Evolutionary conservation across 2,113 vertebrate species (phyloP), one percentile per base, ranked within the genome.

Genomic region (Microcebus ravelobensis): DNA sequence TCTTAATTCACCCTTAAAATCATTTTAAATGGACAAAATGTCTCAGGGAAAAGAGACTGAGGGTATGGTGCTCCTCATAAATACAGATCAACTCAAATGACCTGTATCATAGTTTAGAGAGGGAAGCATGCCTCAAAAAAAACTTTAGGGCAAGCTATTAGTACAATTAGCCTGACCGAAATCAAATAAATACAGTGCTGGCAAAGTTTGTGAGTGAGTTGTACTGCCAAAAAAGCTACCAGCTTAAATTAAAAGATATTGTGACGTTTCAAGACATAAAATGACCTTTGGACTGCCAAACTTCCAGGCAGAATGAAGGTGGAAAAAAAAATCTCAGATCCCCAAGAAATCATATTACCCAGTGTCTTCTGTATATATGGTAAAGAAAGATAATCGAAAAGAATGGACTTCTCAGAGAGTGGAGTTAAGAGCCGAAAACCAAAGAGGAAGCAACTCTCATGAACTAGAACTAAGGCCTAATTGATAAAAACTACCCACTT

Each of bases 1-100:
- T 6, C 11, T 76, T 94, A 87, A 81, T 74, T 70, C 4, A 80
- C 6, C 31, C 39, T 50, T 65, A 45, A 90, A 73, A 80, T 89
- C 10, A 9, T 87, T 79, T 42, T 29, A n/a, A 17, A 65, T 52
- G 9, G 10, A 42, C 6, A 96, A 92, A 87, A 74, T 15, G 4
- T 65, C 17, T 91, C 61, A 77, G 61, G 29, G 14, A 59, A 63
- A 79, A 81, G 21, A 95, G 4, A 70, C 15, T 45, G 23, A 63
- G 15, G 6, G 0, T 57, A 0, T 87, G 7, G 6, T 13, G 1
- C 9, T 34, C 12, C 27, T 59, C 12, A 7, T 27, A 3, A 90
- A 61, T 31, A 87, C 29, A 10, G 4, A 67, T 61, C 39, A 80
- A 65, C 3, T 80, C 36, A 63, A 92, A 27, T 67, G 17, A 74